These are phyloP conservation scores for Macrostomum lignano DNA, from an alignment of 1,140 invertebrate species.

Conservation along the genomic window DNA sequence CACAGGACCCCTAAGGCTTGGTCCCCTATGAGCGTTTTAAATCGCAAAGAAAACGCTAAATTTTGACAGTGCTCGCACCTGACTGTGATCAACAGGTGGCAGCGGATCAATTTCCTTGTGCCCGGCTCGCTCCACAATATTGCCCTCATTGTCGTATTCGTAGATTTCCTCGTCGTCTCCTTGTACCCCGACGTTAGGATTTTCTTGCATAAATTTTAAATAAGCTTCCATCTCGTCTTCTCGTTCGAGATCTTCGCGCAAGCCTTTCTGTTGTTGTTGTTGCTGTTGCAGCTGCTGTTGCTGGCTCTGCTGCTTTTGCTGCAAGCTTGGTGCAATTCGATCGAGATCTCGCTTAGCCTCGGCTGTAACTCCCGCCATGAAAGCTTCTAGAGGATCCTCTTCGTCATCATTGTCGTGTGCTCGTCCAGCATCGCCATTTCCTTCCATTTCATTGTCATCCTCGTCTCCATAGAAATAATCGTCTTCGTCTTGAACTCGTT, in stretches of 20 bases:
- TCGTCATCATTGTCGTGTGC: not conserved
- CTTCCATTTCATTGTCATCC: conserved; percentile 1
- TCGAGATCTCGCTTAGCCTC: too few relatives aligned
- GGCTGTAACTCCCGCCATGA: conserved; percentile 6
- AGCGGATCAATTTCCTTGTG: conserved; percentile 60
- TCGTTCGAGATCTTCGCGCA: conserved; percentile 4
- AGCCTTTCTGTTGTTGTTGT: conserved; percentile 1
- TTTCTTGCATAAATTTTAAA: conserved; percentile 71
- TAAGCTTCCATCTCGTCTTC: conserved; percentile 9
- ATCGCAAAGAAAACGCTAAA: too few relatives aligned
- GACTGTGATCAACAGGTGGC: conserved; percentile 74
- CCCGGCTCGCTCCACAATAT: conserved; percentile 61
- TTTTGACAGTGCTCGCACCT: conserved; percentile 56
- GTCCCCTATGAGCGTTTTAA: too few relatives aligned
- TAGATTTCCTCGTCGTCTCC: conserved; percentile 40
- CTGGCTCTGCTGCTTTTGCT: not conserved
- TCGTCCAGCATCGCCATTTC: not conserved
- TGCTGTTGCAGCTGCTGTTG: conserved; percentile 3
- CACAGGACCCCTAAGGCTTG: too few relatives aligned
- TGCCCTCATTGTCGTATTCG: conserved; percentile 86
- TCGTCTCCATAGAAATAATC: conserved; percentile 6
- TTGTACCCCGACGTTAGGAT: conserved; percentile 50
- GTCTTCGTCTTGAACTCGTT: too few relatives aligned
- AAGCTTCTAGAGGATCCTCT: conserved; percentile 5
- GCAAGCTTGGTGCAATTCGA: not conserved